Evolutionary conservation across 1,140 invertebrate species (phyloP).

Genomic region (Drosophila pallidifrons): DNA sequence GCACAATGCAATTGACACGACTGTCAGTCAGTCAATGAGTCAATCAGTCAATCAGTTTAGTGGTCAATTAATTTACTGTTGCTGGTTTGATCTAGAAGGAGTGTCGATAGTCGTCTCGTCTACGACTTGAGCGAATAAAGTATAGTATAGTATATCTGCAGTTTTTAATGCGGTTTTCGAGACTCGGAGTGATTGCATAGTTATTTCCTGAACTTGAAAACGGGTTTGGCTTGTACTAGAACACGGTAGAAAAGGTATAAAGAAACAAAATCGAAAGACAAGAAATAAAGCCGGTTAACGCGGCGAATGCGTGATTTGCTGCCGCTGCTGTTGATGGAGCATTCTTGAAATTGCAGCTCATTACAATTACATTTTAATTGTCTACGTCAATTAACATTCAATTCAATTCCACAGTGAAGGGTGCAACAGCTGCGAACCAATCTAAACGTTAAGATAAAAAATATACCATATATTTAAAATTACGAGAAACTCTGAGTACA

Average conservation of each 20-base stretch:
- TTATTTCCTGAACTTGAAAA: constrained; percentile 82
- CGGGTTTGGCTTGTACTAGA: constrained; percentile 59
- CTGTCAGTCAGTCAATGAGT: not conserved
- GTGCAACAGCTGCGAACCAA: constrained; percentile 32
- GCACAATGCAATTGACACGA: not conserved
- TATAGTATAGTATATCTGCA: constrained; percentile 39
- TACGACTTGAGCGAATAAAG: not conserved
- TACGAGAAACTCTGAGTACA: not conserved
- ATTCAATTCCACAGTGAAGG: constrained; percentile 49
- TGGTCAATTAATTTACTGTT: constrained; percentile 19
- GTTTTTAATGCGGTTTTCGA: constrained; percentile 56
- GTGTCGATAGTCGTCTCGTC: constrained; percentile 12
- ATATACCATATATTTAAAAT: not conserved
- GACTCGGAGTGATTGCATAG: constrained; percentile 61
- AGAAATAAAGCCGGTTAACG: constrained; percentile 45
- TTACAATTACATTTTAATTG: constrained; percentile 71
- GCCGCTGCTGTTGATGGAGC: constrained; percentile 34
- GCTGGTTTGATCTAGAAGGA: constrained; percentile 16
- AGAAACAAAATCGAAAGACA: constrained; percentile 28
- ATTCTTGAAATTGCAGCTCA: constrained; percentile 73
- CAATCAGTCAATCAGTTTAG: constrained; percentile 1
- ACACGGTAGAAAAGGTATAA: constrained; percentile 37
- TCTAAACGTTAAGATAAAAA: constrained; percentile 17
- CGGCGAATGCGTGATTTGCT: constrained; percentile 60
- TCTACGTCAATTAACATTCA: constrained; percentile 43